Evolutionary conservation across 2,888 invertebrate genomes (phyloP), one percentile per base, ranked within the genome.

Genomic region (Platerodrilus igneus): DNA sequence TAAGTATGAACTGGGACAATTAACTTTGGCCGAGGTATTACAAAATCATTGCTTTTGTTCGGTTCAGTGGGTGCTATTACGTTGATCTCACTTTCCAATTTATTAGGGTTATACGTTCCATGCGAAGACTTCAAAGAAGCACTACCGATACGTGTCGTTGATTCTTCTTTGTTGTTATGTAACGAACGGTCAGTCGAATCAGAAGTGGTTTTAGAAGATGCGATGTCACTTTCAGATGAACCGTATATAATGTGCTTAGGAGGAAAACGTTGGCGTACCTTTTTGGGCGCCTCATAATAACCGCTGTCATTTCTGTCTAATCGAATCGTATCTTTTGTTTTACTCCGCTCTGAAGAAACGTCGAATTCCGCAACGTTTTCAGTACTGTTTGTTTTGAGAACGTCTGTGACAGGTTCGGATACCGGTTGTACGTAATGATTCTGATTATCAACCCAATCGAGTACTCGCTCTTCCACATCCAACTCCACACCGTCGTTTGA

Each of bases 1-100:
- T 89, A 89, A 15, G 89, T 88, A 70, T 90, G 89, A 45, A 89
- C 86, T 36, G 90, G 89, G 51, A 89, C 89, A 60, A 90, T 87
- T 53, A 90, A 74, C 59, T 88, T 83, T 18, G 90, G 89, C 56
- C 90, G 73, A 3, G 90, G 90, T 65, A 90, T 90, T 48, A 81
- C 77, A 68, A 89, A 89, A 58, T 83, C 84, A 39, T 78, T 78
- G n/a, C n/a, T n/a, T n/a, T n/a, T n/a, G 22, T 32, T 41, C 30
- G 21, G 40, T 35, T 44, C 46, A 39, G 27, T 27, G 23, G 32
- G 19, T n/a, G n/a, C n/a, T n/a, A n/a, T n/a, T 32, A 27, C 22
- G 17, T 29, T 30, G 23, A 41, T 35, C 14, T 47, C 39, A 28
- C 29, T 33, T 35, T 37, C 28, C 40, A 49, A 17, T 45, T 40